Base-by-base conservation (phyloP, 1,140 invertebrate species). In the Bombyx mori region DNA sequence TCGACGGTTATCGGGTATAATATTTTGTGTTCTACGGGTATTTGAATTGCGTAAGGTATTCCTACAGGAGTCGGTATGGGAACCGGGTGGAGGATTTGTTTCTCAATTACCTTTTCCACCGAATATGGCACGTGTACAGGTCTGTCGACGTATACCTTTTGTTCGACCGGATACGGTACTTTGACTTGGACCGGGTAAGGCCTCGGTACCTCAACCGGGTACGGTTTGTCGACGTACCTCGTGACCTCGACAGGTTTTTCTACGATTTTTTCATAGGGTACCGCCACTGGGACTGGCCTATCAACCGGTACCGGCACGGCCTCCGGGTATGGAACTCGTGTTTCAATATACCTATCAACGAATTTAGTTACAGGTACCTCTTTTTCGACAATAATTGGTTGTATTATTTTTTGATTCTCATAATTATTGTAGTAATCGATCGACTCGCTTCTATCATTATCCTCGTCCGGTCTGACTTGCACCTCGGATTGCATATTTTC, bases 121-220 rank as follows among this genome's bases (percentile, higher is more conserved):
- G 91, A 85, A 66, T 91, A 91, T 4, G 89, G 89, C 1, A 91
- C 63, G 8, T 90, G 84, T 55, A 91, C 79, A 46, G 90, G 89
- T 54, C 90, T 77, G 57, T 89, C 86, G 0, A 90, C 71, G 55
- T 86, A 85, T 18, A 89, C 83, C 54, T 86, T 81, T 42, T 84
- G 82, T 61, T 92, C 88, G 0, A 91, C 81, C 3, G 89, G 86
- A 73, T 89, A 90, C 12, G 86, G 85, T 1, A 84, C 78, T 65
- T 81, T 69, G 2, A 88, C 69, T 63, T 88, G 79, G 3, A 90
- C 80, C 0, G 89, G 89, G 66, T 89, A 89, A 3, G 88, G 86
- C 9, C 88, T 75, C 1, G 77, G 71, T 1, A 90, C 73, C 22
- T 88, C 84, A 59, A 89, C 87, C 0, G 86, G 82, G 45, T 76